Evolutionary conservation across 2,888 invertebrate genomes (phyloP).

Genomic region (Drosophila mimica): DNA sequence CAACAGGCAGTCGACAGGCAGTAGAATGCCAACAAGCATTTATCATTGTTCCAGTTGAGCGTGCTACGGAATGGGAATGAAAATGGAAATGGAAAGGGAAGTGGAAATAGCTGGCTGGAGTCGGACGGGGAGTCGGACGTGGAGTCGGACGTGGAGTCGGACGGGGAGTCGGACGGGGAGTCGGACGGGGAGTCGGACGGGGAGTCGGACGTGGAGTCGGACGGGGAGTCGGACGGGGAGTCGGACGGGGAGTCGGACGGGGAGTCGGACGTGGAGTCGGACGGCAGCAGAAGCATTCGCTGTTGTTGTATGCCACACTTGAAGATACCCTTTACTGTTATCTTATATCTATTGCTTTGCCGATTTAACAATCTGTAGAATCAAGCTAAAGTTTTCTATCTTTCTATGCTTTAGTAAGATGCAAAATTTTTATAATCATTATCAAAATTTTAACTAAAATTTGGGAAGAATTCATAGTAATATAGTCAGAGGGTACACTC

Average conservation of each 20-base stretch:
- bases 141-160: no score
- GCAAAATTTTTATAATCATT: background rate
- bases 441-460: background rate
- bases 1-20: constrained; percentile 66
- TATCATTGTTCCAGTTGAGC: constrained; percentile 72
- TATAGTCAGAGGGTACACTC: background rate
- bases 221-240: no score
- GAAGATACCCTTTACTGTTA: background rate
- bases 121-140: no score
- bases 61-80: constrained; percentile 44
- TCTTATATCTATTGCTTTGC: background rate
- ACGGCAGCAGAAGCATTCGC: no score
- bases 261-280: no score
- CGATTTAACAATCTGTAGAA: no score
- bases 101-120: background rate
- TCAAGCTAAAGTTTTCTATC: background rate
- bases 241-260: no score
- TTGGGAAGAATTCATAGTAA: no score
- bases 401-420: background rate
- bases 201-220: no score
- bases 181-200: no score
- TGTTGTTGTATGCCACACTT: constrained; percentile 1
- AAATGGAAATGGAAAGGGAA: background rate
- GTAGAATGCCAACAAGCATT: constrained; percentile 64
- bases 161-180: no score